Percentiles rank a stretch among this genome's conserved stretches.
Conservation (phyloP, 2,113 vertebrate species). For the Xenus cinereus region DNA sequence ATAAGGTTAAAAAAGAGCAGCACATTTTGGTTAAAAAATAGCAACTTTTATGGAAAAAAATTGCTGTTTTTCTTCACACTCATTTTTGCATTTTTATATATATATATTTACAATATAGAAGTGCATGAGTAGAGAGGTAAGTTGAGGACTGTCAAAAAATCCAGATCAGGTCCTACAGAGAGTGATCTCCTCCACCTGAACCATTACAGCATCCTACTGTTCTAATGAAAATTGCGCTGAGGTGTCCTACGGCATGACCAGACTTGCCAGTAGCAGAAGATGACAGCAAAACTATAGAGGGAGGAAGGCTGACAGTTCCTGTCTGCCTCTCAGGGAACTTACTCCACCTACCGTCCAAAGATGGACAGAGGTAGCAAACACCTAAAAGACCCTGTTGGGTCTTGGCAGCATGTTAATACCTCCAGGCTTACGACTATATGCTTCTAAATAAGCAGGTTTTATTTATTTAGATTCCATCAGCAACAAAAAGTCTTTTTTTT, state of each 20-base stretch:
- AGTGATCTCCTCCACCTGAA: background rate
- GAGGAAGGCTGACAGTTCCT: background rate
- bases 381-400: background rate
- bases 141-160: background rate
- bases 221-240: background rate
- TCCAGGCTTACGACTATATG: background rate
- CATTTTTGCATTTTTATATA: background rate
- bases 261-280: background rate
- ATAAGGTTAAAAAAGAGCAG: background rate
- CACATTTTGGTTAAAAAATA: background rate
- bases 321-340: background rate
- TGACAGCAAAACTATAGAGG: background rate
- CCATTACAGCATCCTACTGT: background rate
- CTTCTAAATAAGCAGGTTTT: background rate
- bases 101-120: background rate
- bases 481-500: background rate
- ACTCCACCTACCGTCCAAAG: background rate
- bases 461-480: background rate
- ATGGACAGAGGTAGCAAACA: background rate
- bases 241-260: background rate
- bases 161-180: background rate
- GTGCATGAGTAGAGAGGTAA: background rate
- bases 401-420: background rate
- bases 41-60: background rate
- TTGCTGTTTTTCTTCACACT: background rate